Evolutionary conservation across 2,888 invertebrate species (phyloP).

Genomic region (Drosophila nigritarsus): DNA sequence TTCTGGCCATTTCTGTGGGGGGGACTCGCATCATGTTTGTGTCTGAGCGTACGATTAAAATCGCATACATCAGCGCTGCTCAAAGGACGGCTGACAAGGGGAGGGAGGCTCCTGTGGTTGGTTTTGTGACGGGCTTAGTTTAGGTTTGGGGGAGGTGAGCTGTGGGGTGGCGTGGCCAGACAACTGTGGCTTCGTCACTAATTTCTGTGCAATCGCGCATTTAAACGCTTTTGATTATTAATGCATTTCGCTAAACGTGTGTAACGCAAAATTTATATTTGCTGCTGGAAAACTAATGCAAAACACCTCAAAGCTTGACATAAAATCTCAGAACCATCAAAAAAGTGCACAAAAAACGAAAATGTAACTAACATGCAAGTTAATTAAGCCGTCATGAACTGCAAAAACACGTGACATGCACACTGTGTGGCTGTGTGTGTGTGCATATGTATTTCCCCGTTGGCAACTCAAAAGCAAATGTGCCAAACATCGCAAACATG

Average conservation of each 20-base stretch:
- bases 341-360: constrained; percentile 13
- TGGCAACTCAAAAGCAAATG: constrained; percentile 60
- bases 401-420: constrained; percentile 62
- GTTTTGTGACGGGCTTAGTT: constrained; percentile 1
- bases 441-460: constrained; percentile 22
- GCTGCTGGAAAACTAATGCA: constrained; percentile 29
- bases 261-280: constrained; percentile 52
- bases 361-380: constrained; percentile 49
- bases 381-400: constrained; percentile 71
- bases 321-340: constrained; percentile 22
- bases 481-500: constrained; percentile 47
- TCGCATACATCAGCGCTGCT: constrained; percentile 71
- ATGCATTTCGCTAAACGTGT: constrained; percentile 66
- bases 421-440: constrained; percentile 11
- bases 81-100: constrained; percentile 29
- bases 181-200: constrained; percentile 62
- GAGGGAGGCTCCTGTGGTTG: constrained; percentile 31
- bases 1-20: constrained; percentile 28
- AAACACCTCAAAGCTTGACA: constrained; percentile 9
- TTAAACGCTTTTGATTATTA: constrained; percentile 70
- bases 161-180: constrained; percentile 43
- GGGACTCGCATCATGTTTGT: constrained; percentile 62
- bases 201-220: constrained; percentile 73
- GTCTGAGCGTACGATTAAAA: constrained; percentile 76
- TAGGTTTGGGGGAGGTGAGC: neutral